Evolutionary conservation across 2,797 vertebrate genomes (phyloP).

Genomic region (Rhincodon typus): DNA sequence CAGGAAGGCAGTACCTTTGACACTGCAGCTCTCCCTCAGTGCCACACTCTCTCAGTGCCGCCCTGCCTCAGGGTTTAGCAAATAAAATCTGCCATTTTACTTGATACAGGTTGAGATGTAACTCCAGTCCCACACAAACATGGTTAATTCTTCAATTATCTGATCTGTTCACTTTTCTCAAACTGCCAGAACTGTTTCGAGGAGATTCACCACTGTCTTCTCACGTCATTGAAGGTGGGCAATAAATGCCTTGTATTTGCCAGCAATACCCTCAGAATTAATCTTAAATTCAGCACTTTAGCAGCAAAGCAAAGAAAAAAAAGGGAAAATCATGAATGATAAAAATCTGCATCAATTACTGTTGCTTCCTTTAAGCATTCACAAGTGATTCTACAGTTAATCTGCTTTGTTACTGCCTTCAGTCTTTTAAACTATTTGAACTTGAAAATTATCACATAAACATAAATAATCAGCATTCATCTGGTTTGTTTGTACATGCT

Average conservation of each 20-base stretch:
- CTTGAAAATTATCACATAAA: neutral
- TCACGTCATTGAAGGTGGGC: neutral
- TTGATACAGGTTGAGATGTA: neutral
- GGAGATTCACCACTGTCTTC: neutral
- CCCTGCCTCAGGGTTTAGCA: no score
- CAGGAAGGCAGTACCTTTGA: neutral
- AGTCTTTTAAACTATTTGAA: neutral
- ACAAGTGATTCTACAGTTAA: neutral
- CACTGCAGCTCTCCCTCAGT: neutral
- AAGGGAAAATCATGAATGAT: neutral
- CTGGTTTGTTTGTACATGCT: neutral
- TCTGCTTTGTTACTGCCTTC: neutral
- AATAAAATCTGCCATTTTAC: neutral
- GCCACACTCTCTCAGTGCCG: no score
- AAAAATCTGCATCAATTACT: neutral
- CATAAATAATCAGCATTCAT: neutral
- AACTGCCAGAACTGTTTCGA: neutral
- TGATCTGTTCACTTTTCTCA: neutral
- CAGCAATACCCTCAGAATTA: neutral
- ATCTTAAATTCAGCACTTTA: neutral
- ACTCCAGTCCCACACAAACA: neutral
- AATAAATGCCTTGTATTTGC: neutral
- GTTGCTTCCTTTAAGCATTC: neutral
- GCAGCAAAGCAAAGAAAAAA: neutral
- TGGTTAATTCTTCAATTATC: neutral